Conservation (phyloP, 1,140 invertebrate genomes). For the Chymomyza costata region DNA sequence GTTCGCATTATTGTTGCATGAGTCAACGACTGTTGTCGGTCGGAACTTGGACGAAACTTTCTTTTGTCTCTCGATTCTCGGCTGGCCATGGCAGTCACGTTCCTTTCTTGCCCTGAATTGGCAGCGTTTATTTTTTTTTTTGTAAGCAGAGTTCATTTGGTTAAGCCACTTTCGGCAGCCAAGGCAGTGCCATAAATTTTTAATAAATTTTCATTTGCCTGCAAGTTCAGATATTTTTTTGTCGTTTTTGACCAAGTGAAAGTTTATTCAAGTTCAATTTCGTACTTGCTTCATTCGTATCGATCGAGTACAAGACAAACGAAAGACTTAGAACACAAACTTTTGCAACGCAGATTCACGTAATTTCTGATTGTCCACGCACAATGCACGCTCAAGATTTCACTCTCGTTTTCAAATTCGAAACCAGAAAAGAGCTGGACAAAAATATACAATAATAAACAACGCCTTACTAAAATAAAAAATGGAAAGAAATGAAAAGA, state of each 20-base stretch:
- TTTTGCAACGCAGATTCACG: slow-evolving; percentile 1
- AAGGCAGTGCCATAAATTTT: slow-evolving; percentile 55
- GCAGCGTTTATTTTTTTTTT: no score
- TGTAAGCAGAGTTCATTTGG: slow-evolving; percentile 44
- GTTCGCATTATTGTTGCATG: slow-evolving; percentile 40
- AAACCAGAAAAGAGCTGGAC: no score
- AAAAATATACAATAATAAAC: no score
- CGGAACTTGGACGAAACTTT: slow-evolving; percentile 44
- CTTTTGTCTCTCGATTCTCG: slow-evolving; percentile 57
- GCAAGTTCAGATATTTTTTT: slow-evolving; percentile 46
- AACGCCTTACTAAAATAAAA: no score
- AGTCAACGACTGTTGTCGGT: slow-evolving; percentile 27
- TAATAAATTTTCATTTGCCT: slow-evolving; percentile 67
- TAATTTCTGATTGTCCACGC: slow-evolving; percentile 12
- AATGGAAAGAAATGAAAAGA: no score
- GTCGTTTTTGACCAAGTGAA: no score
- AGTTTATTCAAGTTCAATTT: slow-evolving; percentile 35
- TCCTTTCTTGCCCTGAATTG: slow-evolving; percentile 57
- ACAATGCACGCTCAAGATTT: slow-evolving; percentile 29
- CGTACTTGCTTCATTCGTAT: no score
- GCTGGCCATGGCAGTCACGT: slow-evolving; percentile 49
- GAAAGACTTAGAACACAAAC: slow-evolving; percentile 54
- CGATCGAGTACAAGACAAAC: background rate
- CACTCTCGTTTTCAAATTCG: slow-evolving; percentile 63
- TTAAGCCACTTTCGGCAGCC: slow-evolving; percentile 36